Conservation (phyloP, 1,140 invertebrate genomes). For the Phocides pigmalion region DNA sequence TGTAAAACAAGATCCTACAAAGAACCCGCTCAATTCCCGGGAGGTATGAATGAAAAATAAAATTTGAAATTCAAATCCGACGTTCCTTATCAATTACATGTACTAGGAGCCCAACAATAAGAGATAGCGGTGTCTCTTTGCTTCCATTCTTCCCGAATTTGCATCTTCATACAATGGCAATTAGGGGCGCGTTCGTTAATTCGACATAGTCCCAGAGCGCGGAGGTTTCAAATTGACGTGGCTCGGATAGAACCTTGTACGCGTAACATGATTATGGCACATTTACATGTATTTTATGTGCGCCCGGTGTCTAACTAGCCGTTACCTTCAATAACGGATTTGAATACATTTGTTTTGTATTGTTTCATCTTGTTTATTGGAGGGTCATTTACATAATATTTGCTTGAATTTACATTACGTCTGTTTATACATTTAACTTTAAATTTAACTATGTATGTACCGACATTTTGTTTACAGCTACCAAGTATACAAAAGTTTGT, state of each 20-base stretch:
- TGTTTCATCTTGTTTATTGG: conserved; percentile 21
- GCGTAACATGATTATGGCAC: conserved; percentile 54
- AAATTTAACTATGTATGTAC: not conserved
- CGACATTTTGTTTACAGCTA: no score
- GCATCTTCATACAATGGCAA: conserved; percentile 76
- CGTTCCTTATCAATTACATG: conserved; percentile 74
- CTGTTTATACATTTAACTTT: not conserved
- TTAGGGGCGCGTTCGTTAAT: conserved; percentile 67
- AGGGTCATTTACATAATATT: conserved; percentile 4
- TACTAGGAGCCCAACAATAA: conserved; percentile 66
- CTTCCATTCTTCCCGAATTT: conserved; percentile 65
- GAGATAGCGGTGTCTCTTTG: conserved; percentile 49
- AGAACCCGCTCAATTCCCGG: conserved; percentile 44
- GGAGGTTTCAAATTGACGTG: conserved; percentile 55
- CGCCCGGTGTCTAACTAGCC: conserved; percentile 53
- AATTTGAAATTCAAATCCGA: conserved; percentile 73
- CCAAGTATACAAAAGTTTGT: no score
- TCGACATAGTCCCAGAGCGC: conserved; percentile 58
- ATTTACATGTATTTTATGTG: conserved; percentile 67
- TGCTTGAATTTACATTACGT: conserved; percentile 8
- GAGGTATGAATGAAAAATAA: conserved; percentile 66
- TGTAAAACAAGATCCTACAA: conserved; percentile 12
- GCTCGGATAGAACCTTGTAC: conserved; percentile 53
- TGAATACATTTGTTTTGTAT: conserved; percentile 40
- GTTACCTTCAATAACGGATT: conserved; percentile 55